Percentiles rank a stretch among this genome's conserved stretches.
Evolutionary conservation across 2,888 invertebrate species (phyloP).

Genomic region (Callyntrura guangdongensis): DNA sequence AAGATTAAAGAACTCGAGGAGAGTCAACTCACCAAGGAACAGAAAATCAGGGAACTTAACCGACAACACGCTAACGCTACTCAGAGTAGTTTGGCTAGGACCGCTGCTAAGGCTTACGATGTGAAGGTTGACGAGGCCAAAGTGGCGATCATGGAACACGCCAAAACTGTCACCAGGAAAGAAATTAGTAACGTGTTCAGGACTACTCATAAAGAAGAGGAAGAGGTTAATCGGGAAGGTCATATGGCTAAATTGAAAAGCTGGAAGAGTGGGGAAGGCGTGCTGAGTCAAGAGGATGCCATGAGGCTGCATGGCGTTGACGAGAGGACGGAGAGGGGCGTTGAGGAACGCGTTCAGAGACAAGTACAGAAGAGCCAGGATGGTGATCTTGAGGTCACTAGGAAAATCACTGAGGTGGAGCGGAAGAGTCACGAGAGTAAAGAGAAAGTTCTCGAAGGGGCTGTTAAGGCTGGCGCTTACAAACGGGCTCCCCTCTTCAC

Average conservation of each 20-base stretch:
- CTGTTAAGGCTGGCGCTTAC: slow-evolving; percentile 92
- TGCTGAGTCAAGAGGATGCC: slow-evolving; percentile 17
- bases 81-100: slow-evolving; percentile 92
- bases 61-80: slow-evolving; percentile 95
- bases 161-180: slow-evolving; percentile 77
- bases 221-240: slow-evolving; percentile 63
- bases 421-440: slow-evolving; percentile 97
- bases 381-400: slow-evolving; percentile 95
- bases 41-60: slow-evolving; percentile 91
- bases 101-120: slow-evolving; percentile 93
- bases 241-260: slow-evolving; percentile 75
- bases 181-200: slow-evolving; percentile 82
- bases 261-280: slow-evolving; percentile 67
- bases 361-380: slow-evolving; percentile 94
- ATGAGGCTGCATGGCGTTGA: slow-evolving; percentile 61
- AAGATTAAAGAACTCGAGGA: slow-evolving; percentile 89
- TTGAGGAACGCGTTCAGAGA: slow-evolving; percentile 94
- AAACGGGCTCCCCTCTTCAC: slow-evolving; percentile 96
- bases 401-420: slow-evolving; percentile 97
- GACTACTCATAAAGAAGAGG: slow-evolving; percentile 75
- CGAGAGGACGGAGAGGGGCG: slow-evolving; percentile 88
- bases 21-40: slow-evolving; percentile 93
- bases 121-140: slow-evolving; percentile 86
- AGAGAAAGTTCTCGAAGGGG: slow-evolving; percentile 93
- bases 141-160: slow-evolving; percentile 78